Evolutionary conservation across 2,888 invertebrate genomes (phyloP).

Genomic region (Agonopterix heracliana): DNA sequence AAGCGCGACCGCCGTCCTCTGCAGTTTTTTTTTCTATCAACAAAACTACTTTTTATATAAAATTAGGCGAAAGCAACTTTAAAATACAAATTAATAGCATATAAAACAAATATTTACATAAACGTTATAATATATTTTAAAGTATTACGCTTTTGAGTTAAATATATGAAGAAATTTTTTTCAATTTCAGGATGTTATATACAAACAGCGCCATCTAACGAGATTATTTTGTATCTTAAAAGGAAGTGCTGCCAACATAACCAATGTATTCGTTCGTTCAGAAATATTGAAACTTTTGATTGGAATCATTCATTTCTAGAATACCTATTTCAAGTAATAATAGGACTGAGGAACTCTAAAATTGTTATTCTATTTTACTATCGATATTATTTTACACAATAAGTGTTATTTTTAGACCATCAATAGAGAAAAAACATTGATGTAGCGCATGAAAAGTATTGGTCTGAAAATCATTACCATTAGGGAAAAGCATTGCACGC

Average conservation of each 20-base stretch:
- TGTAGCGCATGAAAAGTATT: too few relatives aligned
- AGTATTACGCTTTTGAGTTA: neutral
- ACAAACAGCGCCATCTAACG: conserved; percentile 1
- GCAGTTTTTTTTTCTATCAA: conserved; percentile 26
- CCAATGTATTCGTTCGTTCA: neutral
- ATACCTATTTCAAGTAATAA: too few relatives aligned
- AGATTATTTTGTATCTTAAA: neutral
- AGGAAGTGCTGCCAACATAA: neutral
- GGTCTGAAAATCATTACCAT: too few relatives aligned
- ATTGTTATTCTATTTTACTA: too few relatives aligned
- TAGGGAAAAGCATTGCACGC: too few relatives aligned
- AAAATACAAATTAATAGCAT: neutral
- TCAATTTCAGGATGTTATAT: neutral
- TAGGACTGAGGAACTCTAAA: too few relatives aligned
- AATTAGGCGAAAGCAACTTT: neutral
- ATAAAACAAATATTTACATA: neutral
- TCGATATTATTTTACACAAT: too few relatives aligned
- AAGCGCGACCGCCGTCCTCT: conserved; percentile 17
- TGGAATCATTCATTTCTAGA: too few relatives aligned
- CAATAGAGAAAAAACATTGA: too few relatives aligned
- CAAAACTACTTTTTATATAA: conserved; percentile 12
- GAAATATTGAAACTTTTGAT: too few relatives aligned
- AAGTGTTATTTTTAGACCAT: too few relatives aligned
- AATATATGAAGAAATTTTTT: neutral
- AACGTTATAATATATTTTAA: neutral